A percentile compares a stretch with the other conserved stretches of the same genome.
phyloP scores from a whole-genome alignment of 1,140 invertebrate species.

The Phortica variegata region DNA sequence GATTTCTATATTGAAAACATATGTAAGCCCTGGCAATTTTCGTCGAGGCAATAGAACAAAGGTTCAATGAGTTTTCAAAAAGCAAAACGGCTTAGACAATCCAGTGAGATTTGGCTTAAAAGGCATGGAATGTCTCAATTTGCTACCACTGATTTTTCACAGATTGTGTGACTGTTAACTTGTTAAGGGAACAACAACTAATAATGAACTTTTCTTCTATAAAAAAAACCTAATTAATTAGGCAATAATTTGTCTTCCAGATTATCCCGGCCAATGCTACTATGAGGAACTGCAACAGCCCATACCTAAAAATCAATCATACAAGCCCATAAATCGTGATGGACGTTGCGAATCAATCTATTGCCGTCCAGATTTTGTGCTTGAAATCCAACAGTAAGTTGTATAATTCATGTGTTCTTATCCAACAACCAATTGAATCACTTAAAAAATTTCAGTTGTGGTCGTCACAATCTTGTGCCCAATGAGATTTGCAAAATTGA shows the following conservation, averaged over 20 bases:
- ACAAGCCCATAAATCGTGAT: constrained; percentile 48
- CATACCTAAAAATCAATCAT: constrained; percentile 47
- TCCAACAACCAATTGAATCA: background rate
- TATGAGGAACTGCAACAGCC: constrained; percentile 46
- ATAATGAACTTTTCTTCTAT: no score
- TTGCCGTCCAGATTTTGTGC: constrained; percentile 42
- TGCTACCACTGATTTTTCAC: no score
- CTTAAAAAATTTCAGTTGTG: constrained; percentile 26
- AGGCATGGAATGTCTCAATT: no score
- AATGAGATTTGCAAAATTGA: constrained; percentile 37
- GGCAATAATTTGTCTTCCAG: constrained; percentile 14
- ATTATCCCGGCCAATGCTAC: constrained; percentile 48
- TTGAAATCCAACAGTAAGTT: constrained; percentile 41
- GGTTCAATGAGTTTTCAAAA: no score
- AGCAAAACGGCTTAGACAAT: no score
- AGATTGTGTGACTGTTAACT: no score
- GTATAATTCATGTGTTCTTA: background rate
- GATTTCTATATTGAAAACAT: no score
- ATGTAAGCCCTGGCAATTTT: no score
- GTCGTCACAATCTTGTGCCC: constrained; percentile 43
- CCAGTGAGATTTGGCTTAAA: no score
- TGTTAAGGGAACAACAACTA: no score
- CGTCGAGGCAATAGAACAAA: no score
- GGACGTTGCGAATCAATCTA: constrained; percentile 43
- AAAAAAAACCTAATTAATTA: no score